Base-by-base conservation (phyloP, 2,888 invertebrate species). In the Tenthredo scrophulariae region DNA sequence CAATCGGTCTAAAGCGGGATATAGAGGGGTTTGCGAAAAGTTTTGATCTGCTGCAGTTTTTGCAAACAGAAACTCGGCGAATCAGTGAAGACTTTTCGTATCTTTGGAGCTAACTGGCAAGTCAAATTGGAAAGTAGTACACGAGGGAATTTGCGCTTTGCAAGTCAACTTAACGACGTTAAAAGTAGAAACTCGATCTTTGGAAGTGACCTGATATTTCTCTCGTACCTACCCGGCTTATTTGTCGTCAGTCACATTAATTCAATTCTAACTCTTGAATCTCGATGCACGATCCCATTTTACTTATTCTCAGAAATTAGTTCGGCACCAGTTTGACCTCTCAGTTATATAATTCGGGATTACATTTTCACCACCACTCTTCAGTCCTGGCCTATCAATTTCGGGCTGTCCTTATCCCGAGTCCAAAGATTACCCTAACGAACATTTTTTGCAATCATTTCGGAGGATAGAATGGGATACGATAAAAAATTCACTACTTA, bases 101-200 rank as follows among this genome's bases (percentile, higher is more conserved):
- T 70, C 46, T 67, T 29, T 58, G 22, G 22, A 37, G 83, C 65
- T 83, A 83, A 67, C 83, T 67, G 70, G 67, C 67, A 62, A 83
- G 67, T 65, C 29, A 70, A 83, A 83, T 83, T 83, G 65, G 43
- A 83, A 83, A 83, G 83, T 83, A 83, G 67, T 67, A 83, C 83
- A 70, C 83, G 26, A 18, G 67, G 83, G 67, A 83, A 70, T 29
- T 46, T 46, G 65, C 65, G 67, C 70, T 83, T 67, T 83, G 83
- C 46, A 83, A 83, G 67, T 83, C 83, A n/a, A 67, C 29, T 46
- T 70, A 70, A 67, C 80, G 62, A 62, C 33, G 80, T 80, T 80
- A 80, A 80, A 80, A 80, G 80, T 62, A 40, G 62, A 80, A 80
- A 80, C 58, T 80, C 80, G 58, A 80, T 80, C 80, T 58, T 62